These are phyloP conservation scores for Sylvia atricapilla DNA, from an alignment of 2,113 vertebrate species.

Conservation along the genomic window DNA sequence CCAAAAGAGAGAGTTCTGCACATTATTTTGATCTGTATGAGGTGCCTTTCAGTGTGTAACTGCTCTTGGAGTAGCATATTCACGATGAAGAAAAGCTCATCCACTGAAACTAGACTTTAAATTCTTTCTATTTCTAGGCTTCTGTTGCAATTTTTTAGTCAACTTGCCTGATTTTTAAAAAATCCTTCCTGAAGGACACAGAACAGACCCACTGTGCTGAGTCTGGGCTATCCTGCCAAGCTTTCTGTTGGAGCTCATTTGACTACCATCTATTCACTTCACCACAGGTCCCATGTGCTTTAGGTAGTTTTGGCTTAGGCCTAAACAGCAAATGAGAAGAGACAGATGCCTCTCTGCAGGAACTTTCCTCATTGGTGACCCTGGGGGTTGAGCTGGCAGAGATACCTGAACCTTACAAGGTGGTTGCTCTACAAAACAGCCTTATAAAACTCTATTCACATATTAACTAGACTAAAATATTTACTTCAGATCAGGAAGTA, in stretches of 20 bases:
- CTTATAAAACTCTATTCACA: neutral
- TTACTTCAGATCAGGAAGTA: neutral
- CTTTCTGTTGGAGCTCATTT: neutral
- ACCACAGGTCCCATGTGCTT: neutral
- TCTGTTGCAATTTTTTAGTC: neutral
- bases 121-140: neutral
- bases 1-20: neutral
- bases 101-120: neutral
- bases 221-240: neutral
- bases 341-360: constrained; percentile 52
- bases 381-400: neutral
- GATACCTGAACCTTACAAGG: neutral
- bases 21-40: neutral
- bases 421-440: neutral
- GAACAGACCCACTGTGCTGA: neutral
- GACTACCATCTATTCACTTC: neutral
- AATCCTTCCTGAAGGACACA: neutral
- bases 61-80: neutral
- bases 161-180: neutral
- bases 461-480: neutral
- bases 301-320: constrained; percentile 23
- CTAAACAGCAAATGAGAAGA: neutral
- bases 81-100: neutral
- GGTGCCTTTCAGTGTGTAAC: neutral
- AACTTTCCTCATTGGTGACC: neutral